Evolutionary conservation across 30 jellyfish, hydroid and myxozoan species (phyloP).

Genomic region (Phacellophora camtschatica): DNA sequence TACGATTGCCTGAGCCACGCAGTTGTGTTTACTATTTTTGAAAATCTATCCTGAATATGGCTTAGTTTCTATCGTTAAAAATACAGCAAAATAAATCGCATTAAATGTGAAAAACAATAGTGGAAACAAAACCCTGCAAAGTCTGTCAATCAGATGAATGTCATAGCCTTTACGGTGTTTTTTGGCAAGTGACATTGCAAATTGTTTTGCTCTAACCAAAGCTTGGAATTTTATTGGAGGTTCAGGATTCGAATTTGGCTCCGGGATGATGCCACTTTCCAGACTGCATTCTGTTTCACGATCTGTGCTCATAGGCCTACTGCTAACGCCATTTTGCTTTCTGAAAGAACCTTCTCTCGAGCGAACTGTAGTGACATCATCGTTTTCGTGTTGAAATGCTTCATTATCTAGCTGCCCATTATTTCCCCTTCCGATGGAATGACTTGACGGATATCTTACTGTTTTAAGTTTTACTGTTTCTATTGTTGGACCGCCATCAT

Average conservation of each 20-base stretch:
- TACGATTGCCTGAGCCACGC: no score
- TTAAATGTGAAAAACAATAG: constrained; percentile 44
- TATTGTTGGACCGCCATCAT: background rate
- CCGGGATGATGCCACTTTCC: no score
- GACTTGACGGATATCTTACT: no score
- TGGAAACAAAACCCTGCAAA: constrained; percentile 74
- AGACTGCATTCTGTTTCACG: no score
- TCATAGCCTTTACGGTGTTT: constrained; percentile 64
- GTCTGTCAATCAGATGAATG: constrained; percentile 68
- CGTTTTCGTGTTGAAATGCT: constrained; percentile 8
- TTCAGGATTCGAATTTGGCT: no score
- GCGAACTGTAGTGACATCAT: background rate
- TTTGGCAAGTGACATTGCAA: constrained; percentile 57
- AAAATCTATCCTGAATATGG: background rate
- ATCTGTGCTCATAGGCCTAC: background rate
- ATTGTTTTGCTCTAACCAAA: constrained; percentile 27
- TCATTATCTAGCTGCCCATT: background rate
- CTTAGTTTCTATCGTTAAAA: background rate
- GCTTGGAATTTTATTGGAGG: constrained; percentile 8
- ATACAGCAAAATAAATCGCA: constrained; percentile 51
- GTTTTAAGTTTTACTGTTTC: background rate
- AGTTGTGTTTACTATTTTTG: no score
- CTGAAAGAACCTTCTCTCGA: background rate
- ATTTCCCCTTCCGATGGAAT: background rate
- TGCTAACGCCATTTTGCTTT: background rate